phyloP scores from a whole-genome alignment of 2,113 vertebrate species.

The Saguinus midas region DNA sequence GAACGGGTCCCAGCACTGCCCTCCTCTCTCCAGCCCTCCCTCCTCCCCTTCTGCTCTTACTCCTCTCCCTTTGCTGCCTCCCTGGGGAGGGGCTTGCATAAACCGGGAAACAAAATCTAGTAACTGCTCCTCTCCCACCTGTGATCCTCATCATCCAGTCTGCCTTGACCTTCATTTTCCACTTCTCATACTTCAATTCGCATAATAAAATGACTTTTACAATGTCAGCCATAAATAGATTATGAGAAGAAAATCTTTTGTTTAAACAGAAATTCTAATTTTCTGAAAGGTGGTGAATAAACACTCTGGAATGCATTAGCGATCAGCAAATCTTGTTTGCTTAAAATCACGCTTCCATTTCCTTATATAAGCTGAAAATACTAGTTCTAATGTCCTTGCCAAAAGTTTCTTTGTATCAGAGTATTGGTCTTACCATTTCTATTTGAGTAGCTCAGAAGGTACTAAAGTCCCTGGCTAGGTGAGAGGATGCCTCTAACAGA shows the following conservation, averaged over 20 bases:
- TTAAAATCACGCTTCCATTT: not conserved
- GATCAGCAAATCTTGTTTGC: conserved; percentile 55
- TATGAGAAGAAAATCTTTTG: conserved; percentile 72
- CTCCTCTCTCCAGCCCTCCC: not conserved
- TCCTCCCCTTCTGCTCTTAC: rapidly evolving
- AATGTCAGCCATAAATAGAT: conserved; percentile 71
- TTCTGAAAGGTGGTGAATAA: conserved; percentile 57
- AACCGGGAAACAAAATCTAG: rapidly evolving
- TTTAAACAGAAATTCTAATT: conserved; percentile 77
- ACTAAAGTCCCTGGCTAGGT: rapidly evolving
- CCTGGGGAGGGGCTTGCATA: rapidly evolving
- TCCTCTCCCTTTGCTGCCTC: not conserved
- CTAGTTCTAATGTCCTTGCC: not conserved
- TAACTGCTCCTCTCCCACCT: no score
- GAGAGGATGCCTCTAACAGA: rapidly evolving
- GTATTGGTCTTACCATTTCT: rapidly evolving
- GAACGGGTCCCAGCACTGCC: no score
- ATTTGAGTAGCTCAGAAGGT: rapidly evolving
- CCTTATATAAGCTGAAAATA: not conserved
- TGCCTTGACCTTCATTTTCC: not conserved
- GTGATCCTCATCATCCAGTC: not conserved
- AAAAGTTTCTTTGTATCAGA: not conserved
- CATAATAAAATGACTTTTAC: conserved; percentile 43
- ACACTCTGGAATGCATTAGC: not conserved
- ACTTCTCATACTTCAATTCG: not conserved